A percentile compares a stretch with the other conserved stretches of the same genome.
phyloP scores from a whole-genome alignment of 92 coral and sea anemone species.

The Epizoanthus stellaris region DNA sequence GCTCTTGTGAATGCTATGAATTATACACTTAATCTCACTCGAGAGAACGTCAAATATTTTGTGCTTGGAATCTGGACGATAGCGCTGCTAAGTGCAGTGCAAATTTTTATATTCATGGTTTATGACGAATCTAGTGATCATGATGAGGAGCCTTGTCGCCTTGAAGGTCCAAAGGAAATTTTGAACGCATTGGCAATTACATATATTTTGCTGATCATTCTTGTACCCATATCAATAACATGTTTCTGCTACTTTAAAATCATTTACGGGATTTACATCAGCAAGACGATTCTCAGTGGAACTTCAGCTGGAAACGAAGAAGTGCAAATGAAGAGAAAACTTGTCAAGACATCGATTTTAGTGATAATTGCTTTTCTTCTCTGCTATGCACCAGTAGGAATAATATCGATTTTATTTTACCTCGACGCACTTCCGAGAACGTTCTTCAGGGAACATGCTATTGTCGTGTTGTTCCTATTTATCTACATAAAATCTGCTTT shows the following conservation, averaged over 20 bases:
- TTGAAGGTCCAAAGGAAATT: background rate
- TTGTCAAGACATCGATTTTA: background rate
- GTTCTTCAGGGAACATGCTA: background rate
- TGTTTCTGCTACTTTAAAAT: conserved; percentile 2
- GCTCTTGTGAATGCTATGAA: conserved; percentile 13
- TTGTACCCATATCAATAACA: background rate
- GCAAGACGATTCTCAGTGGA: background rate
- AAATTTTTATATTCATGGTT: too few relatives aligned
- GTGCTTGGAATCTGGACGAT: background rate
- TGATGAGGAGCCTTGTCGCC: too few relatives aligned
- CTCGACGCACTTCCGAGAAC: background rate
- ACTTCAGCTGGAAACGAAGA: background rate
- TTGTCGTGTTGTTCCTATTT: background rate
- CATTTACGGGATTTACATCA: background rate
- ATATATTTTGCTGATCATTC: background rate
- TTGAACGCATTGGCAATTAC: background rate
- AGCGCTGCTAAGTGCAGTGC: too few relatives aligned
- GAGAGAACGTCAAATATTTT: background rate
- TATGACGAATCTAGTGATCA: too few relatives aligned
- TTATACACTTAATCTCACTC: background rate
- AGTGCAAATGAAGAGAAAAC: background rate
- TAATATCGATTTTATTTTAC: background rate
- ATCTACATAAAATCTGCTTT: background rate
- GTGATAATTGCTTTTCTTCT: background rate
- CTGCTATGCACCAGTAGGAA: background rate